phyloP scores from a whole-genome alignment of 1,140 invertebrate species.

The Homarus americanus region DNA sequence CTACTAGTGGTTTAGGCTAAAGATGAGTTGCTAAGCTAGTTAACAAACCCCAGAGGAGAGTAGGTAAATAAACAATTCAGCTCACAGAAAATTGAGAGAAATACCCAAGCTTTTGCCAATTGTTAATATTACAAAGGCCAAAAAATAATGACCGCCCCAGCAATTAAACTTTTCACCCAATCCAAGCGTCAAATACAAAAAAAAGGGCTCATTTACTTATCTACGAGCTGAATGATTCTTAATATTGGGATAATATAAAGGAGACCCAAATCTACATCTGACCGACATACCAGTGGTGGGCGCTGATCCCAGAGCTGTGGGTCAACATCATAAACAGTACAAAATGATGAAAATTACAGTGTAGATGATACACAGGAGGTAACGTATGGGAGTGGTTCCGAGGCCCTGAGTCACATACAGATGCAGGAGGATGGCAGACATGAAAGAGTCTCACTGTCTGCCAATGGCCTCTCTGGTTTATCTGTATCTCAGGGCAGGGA shows the following conservation, averaged over 20 bases:
- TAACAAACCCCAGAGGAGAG: constrained; percentile 69
- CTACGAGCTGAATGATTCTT: constrained; percentile 55
- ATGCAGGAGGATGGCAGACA: constrained; percentile 6
- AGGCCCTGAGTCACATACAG: constrained; percentile 22
- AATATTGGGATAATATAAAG: constrained; percentile 37
- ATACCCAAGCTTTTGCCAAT: not conserved
- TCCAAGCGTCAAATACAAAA: not conserved
- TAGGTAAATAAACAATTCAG: constrained; percentile 58
- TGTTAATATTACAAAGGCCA: not conserved
- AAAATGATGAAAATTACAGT: constrained; percentile 52
- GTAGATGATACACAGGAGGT: constrained; percentile 48
- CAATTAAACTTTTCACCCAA: not conserved
- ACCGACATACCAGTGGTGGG: constrained; percentile 26
- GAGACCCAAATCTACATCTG: not conserved
- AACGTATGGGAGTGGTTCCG: constrained; percentile 32
- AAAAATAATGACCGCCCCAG: not conserved
- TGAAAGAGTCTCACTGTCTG: not conserved
- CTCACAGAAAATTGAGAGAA: constrained; percentile 47
- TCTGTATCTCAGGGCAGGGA: constrained; percentile 21
- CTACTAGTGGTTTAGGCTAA: constrained; percentile 65
- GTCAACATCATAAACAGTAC: constrained; percentile 50
- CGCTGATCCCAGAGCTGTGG: constrained; percentile 42
- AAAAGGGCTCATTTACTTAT: not conserved
- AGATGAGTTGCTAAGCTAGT: constrained; percentile 60
- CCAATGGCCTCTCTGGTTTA: not conserved